These are phyloP conservation scores for Aricia agestis DNA, from an alignment of 1,140 invertebrate genomes.

Conservation along the genomic window DNA sequence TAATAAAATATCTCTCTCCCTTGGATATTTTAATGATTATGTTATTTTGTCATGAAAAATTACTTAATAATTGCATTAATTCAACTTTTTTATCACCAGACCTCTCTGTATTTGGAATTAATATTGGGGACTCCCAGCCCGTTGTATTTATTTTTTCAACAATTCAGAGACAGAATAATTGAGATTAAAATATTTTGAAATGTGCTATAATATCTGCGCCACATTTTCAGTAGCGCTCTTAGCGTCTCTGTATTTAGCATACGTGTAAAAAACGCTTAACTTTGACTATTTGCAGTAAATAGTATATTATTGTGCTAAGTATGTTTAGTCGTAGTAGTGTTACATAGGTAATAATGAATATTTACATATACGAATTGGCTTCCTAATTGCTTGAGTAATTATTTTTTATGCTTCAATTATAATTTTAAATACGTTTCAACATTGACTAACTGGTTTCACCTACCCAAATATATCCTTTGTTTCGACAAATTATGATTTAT, in stretches of 20 bases:
- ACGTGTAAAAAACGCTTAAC: background rate
- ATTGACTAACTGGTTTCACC: conserved; percentile 2
- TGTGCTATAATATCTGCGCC: background rate
- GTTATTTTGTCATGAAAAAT: too few species aligned
- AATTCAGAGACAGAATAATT: too few species aligned
- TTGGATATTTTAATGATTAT: too few species aligned
- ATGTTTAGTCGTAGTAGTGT: background rate
- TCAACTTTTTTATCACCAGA: too few species aligned
- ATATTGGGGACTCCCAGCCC: too few species aligned
- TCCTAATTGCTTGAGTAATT: conserved; percentile 1
- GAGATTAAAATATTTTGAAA: too few species aligned
- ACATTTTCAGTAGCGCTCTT: background rate
- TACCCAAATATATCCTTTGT: background rate
- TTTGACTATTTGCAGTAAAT: background rate
- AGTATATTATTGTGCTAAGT: background rate
- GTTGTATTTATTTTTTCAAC: too few species aligned
- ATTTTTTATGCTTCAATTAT: background rate
- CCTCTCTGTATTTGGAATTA: too few species aligned
- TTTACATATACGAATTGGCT: background rate
- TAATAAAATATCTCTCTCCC: too few species aligned
- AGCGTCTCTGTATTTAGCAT: background rate
- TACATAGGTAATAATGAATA: background rate
- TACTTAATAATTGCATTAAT: too few species aligned
- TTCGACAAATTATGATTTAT: conserved; percentile 1
- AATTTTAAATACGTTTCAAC: conserved; percentile 3